These are phyloP conservation scores for Hiodon tergisus DNA, from an alignment of 2,113 vertebrate genomes.

Conservation along the genomic window DNA sequence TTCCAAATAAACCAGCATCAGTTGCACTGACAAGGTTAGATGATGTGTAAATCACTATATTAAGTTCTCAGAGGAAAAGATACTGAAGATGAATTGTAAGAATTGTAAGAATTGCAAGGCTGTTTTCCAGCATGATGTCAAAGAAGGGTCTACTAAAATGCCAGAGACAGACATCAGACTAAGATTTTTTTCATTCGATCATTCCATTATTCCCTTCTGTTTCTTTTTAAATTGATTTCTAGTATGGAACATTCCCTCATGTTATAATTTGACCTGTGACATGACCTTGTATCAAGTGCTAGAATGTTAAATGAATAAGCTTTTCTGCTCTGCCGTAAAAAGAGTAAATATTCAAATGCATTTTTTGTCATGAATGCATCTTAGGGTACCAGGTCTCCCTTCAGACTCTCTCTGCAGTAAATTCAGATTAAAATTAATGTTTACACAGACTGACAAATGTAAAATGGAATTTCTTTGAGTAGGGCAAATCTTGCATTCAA, in stretches of 20 bases:
- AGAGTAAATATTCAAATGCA: not conserved
- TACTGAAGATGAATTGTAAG: not conserved
- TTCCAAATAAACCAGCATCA: not conserved
- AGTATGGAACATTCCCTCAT: not conserved
- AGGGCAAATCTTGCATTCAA: constrained; percentile 40
- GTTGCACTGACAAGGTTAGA: not conserved
- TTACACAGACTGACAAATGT: constrained; percentile 50
- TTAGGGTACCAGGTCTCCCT: constrained; percentile 11
- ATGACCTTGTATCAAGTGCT: constrained; percentile 18
- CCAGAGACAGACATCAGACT: not conserved
- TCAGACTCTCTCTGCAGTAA: constrained; percentile 10
- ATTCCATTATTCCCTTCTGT: no score
- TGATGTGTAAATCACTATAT: not conserved
- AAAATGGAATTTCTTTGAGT: constrained; percentile 52
- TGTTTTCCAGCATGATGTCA: no score
- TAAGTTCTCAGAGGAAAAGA: not conserved
- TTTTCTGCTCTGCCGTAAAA: not conserved
- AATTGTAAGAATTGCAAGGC: no score
- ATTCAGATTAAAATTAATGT: constrained; percentile 55
- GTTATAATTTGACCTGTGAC: constrained; percentile 12
- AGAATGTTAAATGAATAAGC: not conserved
- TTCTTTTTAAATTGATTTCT: not conserved
- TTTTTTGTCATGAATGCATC: constrained; percentile 25
- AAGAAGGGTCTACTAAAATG: not conserved
- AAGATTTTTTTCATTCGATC: not conserved